Conservation (phyloP, 1,140 invertebrate genomes). For the Cherax destructor region DNA sequence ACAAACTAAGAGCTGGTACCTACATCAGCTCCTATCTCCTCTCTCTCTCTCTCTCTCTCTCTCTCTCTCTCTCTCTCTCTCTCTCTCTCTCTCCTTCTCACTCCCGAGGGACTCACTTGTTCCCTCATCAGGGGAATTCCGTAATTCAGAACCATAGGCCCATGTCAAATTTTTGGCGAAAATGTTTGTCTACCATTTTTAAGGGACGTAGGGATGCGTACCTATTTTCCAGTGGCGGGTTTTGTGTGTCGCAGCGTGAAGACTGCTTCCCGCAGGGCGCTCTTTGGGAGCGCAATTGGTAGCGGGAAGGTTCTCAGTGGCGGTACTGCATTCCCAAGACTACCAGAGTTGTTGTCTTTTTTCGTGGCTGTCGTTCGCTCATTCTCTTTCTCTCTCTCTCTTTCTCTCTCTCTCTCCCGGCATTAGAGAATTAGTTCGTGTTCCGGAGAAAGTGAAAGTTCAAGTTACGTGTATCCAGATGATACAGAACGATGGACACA, state of each 20-base stretch:
- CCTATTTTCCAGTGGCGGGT: not conserved
- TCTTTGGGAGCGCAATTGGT: slow-evolving; percentile 42
- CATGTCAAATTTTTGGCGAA: slow-evolving; percentile 36
- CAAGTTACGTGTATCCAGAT: too few species aligned
- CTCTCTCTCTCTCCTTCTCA: too few species aligned
- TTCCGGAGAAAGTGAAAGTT: too few species aligned
- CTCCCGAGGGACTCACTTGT: slow-evolving; percentile 41
- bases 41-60: too few species aligned
- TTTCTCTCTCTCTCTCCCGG: not conserved
- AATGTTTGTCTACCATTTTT: slow-evolving; percentile 55
- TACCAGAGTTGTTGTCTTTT: not conserved
- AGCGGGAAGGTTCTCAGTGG: slow-evolving; percentile 28
- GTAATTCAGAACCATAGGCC: slow-evolving; percentile 50
- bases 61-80: too few species aligned
- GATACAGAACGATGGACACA: too few species aligned
- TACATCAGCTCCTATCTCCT: too few species aligned
- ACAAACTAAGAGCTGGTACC: too few species aligned
- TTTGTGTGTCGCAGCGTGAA: slow-evolving; percentile 34
- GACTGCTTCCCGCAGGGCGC: slow-evolving; percentile 17
- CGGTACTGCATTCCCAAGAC: not conserved
- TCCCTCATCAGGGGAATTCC: slow-evolving; percentile 52
- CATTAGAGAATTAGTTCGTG: too few species aligned
- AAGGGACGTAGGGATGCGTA: slow-evolving; percentile 20
- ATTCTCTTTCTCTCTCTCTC: not conserved
- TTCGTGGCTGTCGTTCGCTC: not conserved